Conservation (phyloP, 2,113 vertebrate genomes). For the Prietella phreatophila region DNA sequence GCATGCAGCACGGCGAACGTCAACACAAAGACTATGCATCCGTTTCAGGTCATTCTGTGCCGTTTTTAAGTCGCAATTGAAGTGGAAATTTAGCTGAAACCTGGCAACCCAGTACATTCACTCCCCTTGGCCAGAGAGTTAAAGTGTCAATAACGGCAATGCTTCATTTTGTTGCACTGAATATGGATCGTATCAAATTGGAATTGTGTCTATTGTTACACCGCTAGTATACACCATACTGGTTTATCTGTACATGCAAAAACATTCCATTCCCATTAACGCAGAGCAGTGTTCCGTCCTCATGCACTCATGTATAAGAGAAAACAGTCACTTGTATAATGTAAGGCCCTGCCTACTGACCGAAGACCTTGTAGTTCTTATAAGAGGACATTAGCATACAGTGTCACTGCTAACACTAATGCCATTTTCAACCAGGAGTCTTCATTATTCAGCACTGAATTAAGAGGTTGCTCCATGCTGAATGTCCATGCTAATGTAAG, state of each 20-base stretch:
- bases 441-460: conserved; percentile 35
- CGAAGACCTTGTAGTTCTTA: conserved; percentile 31
- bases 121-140: not conserved
- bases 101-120: not conserved
- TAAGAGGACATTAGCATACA: not conserved
- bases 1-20: not conserved
- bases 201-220: not conserved
- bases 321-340: conserved; percentile 31
- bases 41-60: not conserved
- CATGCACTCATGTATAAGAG: conserved; percentile 14
- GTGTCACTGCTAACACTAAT: conserved; percentile 13
- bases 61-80: not conserved
- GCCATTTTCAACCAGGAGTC: conserved; percentile 28
- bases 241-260: not conserved
- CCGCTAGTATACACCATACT: not conserved
- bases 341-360: conserved; percentile 22
- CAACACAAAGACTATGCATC: not conserved
- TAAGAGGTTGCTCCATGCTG: conserved; percentile 14
- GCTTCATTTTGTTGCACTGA: not conserved
- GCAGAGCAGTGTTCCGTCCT: not conserved
- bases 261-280: not conserved
- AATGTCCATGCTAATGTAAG: conserved; percentile 26
- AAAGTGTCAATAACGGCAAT: not conserved
- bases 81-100: not conserved
- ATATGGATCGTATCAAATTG: not conserved